phyloP scores from a whole-genome alignment of 2,797 vertebrate species.

The Aselliscus stoliczkanus region DNA sequence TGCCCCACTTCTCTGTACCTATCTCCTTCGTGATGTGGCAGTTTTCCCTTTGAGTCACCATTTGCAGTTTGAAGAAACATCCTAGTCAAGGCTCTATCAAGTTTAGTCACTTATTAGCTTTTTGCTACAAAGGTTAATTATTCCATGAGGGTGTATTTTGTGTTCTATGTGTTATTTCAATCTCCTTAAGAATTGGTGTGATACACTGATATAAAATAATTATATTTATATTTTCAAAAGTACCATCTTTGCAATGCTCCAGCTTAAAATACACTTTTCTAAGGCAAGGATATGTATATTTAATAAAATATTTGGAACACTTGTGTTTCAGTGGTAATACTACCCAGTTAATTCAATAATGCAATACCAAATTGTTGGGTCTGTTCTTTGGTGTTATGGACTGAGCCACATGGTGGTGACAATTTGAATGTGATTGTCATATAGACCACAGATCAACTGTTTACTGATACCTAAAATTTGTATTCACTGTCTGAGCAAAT shows the following conservation, averaged over 20 bases:
- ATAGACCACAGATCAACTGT: not conserved
- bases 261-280: not conserved
- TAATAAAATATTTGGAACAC: not conserved
- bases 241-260: not conserved
- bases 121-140: not conserved
- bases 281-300: not conserved
- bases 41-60: not conserved
- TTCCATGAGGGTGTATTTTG: not conserved
- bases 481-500: not conserved
- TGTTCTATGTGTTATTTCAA: not conserved
- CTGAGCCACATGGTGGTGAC: not conserved
- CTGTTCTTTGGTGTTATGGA: not conserved
- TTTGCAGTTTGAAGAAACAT: not conserved
- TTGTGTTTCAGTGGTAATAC: not conserved
- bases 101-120: not conserved
- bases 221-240: not conserved
- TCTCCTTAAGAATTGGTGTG: not conserved
- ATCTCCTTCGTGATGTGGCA: not conserved
- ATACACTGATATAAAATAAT: not conserved
- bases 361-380: not conserved
- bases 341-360: not conserved
- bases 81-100: not conserved
- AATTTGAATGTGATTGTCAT: not conserved
- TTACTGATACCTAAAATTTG: not conserved
- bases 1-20: not conserved